phyloP scores from a whole-genome alignment of 2,888 invertebrate species.

The Camponotus fellah region DNA sequence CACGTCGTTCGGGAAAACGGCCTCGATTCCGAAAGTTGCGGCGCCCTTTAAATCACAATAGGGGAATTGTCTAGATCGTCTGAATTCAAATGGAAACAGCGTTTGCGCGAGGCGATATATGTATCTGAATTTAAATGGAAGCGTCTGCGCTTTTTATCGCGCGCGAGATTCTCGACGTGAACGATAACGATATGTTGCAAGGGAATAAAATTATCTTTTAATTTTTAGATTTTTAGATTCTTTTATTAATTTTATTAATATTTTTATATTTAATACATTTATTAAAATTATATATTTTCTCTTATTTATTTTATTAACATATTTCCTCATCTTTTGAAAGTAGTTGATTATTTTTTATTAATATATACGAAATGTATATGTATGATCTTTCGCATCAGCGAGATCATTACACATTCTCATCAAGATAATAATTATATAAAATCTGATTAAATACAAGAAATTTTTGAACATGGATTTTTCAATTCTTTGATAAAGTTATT shows the following conservation, averaged over 20 bases:
- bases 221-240: not conserved
- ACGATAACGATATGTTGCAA: not conserved
- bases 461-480: not conserved
- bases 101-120: not conserved
- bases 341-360: not conserved
- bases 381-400: not conserved
- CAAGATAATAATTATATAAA: not conserved
- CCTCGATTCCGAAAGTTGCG: slow-evolving; percentile 32
- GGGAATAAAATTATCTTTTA: not conserved
- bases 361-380: not conserved
- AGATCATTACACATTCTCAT: not conserved
- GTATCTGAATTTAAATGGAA: not conserved
- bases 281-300: not conserved
- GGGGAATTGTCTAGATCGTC: slow-evolving; percentile 20
- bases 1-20: slow-evolving; percentile 13
- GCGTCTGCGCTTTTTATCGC: not conserved
- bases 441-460: not conserved
- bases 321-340: not conserved
- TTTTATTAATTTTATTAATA: not conserved
- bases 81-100: slow-evolving; percentile 21
- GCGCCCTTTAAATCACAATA: slow-evolving; percentile 43
- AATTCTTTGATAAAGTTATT: not conserved
- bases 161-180: not conserved
- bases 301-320: not conserved
- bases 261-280: not conserved